A percentile compares a stretch with the other conserved stretches of the same genome.
phyloP scores from a whole-genome alignment of 1,140 invertebrate species.

The Amyelois transitella region DNA sequence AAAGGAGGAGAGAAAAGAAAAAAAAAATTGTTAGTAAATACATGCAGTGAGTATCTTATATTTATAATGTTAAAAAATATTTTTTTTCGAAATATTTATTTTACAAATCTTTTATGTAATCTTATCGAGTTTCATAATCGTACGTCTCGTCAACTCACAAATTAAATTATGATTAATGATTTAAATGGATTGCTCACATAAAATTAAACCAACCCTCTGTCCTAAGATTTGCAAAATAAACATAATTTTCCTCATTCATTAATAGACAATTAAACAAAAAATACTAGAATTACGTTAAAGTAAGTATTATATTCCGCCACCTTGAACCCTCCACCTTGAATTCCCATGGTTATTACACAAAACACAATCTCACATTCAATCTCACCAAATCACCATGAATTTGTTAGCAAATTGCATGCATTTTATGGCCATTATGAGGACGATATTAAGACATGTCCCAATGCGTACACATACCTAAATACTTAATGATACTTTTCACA shows the following conservation, averaged over 20 bases:
- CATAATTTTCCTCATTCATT: not conserved
- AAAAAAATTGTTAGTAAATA: constrained; percentile 40
- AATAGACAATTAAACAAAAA: not conserved
- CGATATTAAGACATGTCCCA: not conserved
- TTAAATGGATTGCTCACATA: too few relatives aligned
- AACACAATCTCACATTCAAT: not conserved
- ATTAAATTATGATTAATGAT: too few relatives aligned
- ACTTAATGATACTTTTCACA: constrained; percentile 27
- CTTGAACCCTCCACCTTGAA: constrained; percentile 9
- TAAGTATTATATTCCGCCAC: constrained; percentile 3
- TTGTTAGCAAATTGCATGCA: not conserved
- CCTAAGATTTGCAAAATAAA: not conserved
- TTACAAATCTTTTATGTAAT: not conserved
- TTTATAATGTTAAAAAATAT: not conserved
- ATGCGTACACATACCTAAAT: constrained; percentile 42
- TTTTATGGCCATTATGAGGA: not conserved
- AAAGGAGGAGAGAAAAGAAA: constrained; percentile 33
- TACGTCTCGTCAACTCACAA: too few relatives aligned
- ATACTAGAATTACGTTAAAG: too few relatives aligned
- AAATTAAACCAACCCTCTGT: not conserved
- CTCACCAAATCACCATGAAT: not conserved
- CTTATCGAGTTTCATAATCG: too few relatives aligned
- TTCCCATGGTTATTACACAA: not conserved
- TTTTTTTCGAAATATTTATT: not conserved
- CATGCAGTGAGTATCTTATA: constrained; percentile 29